phyloP scores from a whole-genome alignment of 2,113 vertebrate genomes.

The Syngnathus scovelli region DNA sequence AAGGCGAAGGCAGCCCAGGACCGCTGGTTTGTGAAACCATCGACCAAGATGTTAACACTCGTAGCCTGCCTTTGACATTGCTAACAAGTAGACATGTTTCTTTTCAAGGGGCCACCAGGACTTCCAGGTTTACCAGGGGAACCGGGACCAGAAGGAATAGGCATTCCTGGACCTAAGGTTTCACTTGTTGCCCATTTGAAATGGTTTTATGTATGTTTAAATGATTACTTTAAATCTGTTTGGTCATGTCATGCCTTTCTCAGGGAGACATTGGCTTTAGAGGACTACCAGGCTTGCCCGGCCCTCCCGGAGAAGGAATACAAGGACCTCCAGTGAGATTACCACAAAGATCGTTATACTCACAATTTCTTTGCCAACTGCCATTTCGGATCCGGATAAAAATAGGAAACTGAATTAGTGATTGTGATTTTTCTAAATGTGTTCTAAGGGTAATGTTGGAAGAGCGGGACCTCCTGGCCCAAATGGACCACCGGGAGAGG shows the following conservation, averaged over 20 bases:
- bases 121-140: constrained; percentile 78
- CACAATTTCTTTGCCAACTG: not conserved
- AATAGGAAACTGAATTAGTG: not conserved
- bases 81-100: not conserved
- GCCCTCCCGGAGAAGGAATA: constrained; percentile 79
- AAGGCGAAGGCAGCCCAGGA: constrained; percentile 83
- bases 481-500: constrained; percentile 77
- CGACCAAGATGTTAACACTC: not conserved
- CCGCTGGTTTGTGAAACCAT: constrained; percentile 70
- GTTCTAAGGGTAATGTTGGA: constrained; percentile 75
- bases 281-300: constrained; percentile 75
- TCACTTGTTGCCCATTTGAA: not conserved
- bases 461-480: constrained; percentile 75
- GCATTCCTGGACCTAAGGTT: constrained; percentile 85
- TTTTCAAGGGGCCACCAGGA: constrained; percentile 77
- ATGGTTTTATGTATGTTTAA: not conserved
- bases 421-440: constrained; percentile 3
- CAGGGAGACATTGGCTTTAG: constrained; percentile 82
- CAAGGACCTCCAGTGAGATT: constrained; percentile 79
- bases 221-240: not conserved
- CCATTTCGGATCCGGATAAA: not conserved
- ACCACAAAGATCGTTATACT: not conserved
- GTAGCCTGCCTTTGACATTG: not conserved
- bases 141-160: constrained; percentile 77
- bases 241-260: constrained; percentile 29